Evolutionary conservation across 1,140 invertebrate genomes (phyloP), one percentile per base, ranked within the genome.

Genomic region (Amyelois transitella): DNA sequence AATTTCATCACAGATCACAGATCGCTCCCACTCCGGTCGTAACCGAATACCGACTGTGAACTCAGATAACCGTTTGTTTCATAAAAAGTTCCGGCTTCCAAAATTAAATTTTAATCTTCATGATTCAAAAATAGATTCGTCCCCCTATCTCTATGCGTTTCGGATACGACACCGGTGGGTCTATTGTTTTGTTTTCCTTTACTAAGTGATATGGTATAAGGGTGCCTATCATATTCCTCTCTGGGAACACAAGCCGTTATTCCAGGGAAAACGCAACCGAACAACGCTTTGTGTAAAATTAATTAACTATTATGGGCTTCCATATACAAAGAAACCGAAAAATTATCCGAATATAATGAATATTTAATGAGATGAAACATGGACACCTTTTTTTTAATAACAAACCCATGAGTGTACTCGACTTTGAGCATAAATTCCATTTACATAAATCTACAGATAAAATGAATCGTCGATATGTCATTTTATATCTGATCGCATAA

Each of bases 101-200:
- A 48, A 55, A 43, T 51, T 51, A 51, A 57, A 50, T 47, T 51
- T 57, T 57, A 57, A 47, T 57, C 49, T 38, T 43, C 49, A 57
- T 25, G 43, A 43, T 44, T 43, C 19, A 18, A 43, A 55, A 49
- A 55, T 49, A 49, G 32, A 38, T 14, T 14, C 12, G 44, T 20
- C 18, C 20, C 18, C 18, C n/a, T n/a, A n/a, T 38, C n/a, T 14
- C n/a, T 38, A 38, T 38, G n/a, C 32, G 32, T 38, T 38, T 14
- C 3, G 32, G 17, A 38, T 38, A 6, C 32, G 32, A 38, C 32
- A 38, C 32, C 32, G n/a, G 1, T 38, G 12, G 12, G 32, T 1
- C 32, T 38, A 38, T 38, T 38, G 32, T 20, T 20, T 38, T 38
- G 32, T 20, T 20, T 20, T 14, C 12, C 21, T 38, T 38, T 2